Percentiles rank a stretch among this genome's conserved stretches.
Evolutionary conservation across 2,113 vertebrate species (phyloP).

Genomic region (Apteryx mantelli): DNA sequence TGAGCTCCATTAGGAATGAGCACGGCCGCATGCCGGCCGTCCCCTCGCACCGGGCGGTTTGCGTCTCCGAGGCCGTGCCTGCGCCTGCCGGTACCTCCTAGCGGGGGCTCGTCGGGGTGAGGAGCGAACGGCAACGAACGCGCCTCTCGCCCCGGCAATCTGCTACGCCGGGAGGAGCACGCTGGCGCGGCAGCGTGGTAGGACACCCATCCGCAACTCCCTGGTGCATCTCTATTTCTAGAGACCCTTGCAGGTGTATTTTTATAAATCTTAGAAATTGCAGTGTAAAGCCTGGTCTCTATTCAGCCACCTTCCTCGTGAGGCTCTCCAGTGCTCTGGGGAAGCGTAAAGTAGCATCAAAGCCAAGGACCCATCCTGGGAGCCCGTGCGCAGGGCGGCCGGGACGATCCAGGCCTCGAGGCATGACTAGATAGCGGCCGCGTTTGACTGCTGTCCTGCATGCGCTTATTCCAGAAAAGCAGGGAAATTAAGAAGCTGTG

Average conservation of each 20-base stretch:
- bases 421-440: not conserved
- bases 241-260: not conserved
- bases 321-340: not conserved
- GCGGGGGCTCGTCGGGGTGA: no score
- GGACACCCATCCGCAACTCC: not conserved
- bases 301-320: not conserved
- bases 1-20: fast-evolving
- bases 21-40: no score
- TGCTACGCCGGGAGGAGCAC: not conserved
- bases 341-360: not conserved
- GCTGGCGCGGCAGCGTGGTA: not conserved
- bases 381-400: fast-evolving
- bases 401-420: not conserved
- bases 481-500: not conserved
- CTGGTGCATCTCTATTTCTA: not conserved
- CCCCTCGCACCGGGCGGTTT: not conserved
- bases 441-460: not conserved
- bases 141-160: not conserved
- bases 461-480: not conserved
- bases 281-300: not conserved
- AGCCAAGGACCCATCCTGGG: not conserved
- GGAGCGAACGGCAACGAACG: not conserved
- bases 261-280: not conserved
- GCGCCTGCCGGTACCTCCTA: not conserved
- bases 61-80: fast-evolving